Evolutionary conservation across 2,888 invertebrate genomes (phyloP).

Genomic region (Drepanosiphum platanoidis): DNA sequence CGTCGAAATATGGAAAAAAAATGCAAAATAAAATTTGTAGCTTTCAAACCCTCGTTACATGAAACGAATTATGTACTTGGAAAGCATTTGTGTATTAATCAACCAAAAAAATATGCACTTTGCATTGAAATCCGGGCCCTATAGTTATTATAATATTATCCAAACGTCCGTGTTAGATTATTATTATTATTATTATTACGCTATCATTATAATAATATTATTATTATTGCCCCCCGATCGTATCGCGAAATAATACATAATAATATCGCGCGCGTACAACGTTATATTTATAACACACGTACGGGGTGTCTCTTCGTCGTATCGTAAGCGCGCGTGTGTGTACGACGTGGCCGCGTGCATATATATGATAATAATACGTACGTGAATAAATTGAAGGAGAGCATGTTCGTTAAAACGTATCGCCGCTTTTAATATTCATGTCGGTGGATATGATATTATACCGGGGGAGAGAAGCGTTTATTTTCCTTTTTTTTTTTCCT

Average conservation of each 20-base stretch:
- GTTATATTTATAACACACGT: no score
- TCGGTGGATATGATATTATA: no score
- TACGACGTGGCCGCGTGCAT: not conserved
- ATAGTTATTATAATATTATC: no score
- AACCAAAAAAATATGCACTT: no score
- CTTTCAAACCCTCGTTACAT: no score
- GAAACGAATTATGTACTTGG: no score
- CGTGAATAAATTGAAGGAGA: constrained; percentile 55
- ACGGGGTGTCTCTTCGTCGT: not conserved
- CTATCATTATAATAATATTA: no score
- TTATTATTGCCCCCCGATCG: no score
- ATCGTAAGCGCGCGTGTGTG: not conserved
- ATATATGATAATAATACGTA: not conserved
- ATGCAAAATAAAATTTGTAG: no score
- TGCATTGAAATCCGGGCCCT: no score
- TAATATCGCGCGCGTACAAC: not conserved
- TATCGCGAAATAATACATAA: constrained; percentile 1
- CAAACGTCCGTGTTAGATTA: constrained; percentile 28
- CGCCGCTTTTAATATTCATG: constrained; percentile 29
- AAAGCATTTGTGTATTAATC: no score
- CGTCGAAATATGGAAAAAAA: no score
- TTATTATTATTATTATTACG: constrained; percentile 36
- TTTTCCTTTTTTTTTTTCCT: not conserved
- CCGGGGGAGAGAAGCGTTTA: not conserved
- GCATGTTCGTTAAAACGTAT: constrained; percentile 51